Base-by-base conservation (phyloP, 2,797 vertebrate genomes). In the Silurus aristotelis region DNA sequence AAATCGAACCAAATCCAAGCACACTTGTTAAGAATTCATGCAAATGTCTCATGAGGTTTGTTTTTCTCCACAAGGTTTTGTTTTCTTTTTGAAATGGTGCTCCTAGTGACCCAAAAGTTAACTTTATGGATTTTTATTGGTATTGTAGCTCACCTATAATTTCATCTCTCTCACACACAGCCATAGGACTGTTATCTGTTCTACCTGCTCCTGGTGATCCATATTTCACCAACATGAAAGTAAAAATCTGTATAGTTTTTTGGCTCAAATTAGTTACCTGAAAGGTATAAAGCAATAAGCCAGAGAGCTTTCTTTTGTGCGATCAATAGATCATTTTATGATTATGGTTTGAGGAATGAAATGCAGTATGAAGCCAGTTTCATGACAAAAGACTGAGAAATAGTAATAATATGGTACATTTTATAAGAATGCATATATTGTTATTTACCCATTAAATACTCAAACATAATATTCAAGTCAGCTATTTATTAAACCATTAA, bases 81-180 rank as follows among this genome's bases (percentile, higher is more conserved):
- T 38, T 38, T 38, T 38, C 20, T 22, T 60, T 75, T 13, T 67
- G 79, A 85, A 85, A 76, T 55, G 27, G 60, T 82, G 68, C 79
- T 85, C 27, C 70, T 48, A 75, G 48, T 63, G 79, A 75, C 71
- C 81, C n/a, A 25, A 75, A 75, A 46, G 79, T 75, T 81, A 43
- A 75, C 71, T 75, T 64, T 80, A 79, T 82, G 71, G 70, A 82
- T 71, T 85, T 85, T 79, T 75, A 71, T 58, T 72, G 48, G 58
- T 55, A 13, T 68, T 75, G 78, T 82, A 25, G 38, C 48, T 75
- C 84, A 85, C 46, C 81, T 61, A 58, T 58, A 82, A 64, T 80
- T 75, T 72, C 56, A 85, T 73, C 84, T 38, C 25, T 25, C 73
- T 60, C 80, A 58, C 71, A 66, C 43, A 76, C 17, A 76, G 70